Evolutionary conservation across 2,113 vertebrate species (phyloP).

Genomic region (Phoxinus phoxinus): DNA sequence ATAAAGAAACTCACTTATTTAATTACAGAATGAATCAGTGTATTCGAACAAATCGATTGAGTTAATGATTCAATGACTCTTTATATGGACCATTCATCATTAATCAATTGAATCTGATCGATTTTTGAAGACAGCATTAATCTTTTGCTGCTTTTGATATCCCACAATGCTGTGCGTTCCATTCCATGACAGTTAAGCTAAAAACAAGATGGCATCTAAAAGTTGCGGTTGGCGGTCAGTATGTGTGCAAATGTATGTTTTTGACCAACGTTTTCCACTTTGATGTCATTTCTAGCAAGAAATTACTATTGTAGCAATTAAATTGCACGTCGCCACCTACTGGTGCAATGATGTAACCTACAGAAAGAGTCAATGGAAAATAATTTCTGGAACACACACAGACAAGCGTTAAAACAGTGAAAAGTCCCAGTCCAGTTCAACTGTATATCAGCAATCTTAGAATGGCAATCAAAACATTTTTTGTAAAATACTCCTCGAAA

Average conservation of each 20-base stretch:
- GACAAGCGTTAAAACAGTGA: background rate
- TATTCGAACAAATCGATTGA: background rate
- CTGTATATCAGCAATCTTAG: background rate
- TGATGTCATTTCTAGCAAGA: too few relatives aligned
- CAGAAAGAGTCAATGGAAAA: background rate
- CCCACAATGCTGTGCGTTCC: too few relatives aligned
- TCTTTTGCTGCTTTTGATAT: too few relatives aligned
- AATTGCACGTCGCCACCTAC: background rate
- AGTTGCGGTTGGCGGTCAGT: too few relatives aligned
- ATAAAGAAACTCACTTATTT: background rate
- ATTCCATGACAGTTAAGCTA: too few relatives aligned
- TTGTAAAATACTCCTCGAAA: constrained; percentile 89
- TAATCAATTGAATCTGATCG: background rate
- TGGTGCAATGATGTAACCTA: background rate
- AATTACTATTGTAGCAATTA: too few relatives aligned
- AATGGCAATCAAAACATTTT: background rate
- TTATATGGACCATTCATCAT: background rate
- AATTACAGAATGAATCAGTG: background rate
- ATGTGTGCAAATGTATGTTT: too few relatives aligned
- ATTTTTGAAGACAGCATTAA: too few relatives aligned
- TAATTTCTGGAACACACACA: background rate
- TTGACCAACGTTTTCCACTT: too few relatives aligned
- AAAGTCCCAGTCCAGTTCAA: background rate
- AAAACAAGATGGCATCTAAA: too few relatives aligned
- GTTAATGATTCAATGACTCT: background rate